Percentiles rank a stretch among this genome's conserved stretches.
Conservation (phyloP, 2,888 invertebrate species). For the Cheilosia soror region DNA sequence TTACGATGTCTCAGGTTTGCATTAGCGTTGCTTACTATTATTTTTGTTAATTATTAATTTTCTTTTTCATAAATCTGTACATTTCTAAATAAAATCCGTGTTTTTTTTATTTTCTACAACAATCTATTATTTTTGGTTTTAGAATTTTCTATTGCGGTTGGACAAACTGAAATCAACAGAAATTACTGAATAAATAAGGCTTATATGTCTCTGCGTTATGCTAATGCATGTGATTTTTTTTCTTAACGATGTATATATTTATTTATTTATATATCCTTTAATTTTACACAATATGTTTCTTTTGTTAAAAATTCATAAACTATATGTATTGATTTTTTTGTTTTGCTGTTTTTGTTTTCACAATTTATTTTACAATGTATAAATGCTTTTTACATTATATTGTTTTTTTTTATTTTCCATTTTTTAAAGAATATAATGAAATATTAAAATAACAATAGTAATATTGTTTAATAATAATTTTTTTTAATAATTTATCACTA, state of each 20-base stretch:
- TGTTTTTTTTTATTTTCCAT: constrained; percentile 41
- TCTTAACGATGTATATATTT: constrained; percentile 49
- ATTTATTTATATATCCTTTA: constrained; percentile 31
- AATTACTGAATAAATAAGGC: constrained; percentile 58
- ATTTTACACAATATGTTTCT: constrained; percentile 35
- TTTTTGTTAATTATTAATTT: constrained; percentile 33
- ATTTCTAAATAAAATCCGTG: constrained; percentile 50
- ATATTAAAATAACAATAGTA: constrained; percentile 44
- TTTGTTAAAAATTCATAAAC: constrained; percentile 72
- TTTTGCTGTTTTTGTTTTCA: constrained; percentile 36
- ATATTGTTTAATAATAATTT: constrained; percentile 25
- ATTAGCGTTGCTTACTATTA: constrained; percentile 41
- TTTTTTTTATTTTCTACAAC: constrained; percentile 51
- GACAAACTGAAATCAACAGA: constrained; percentile 35
- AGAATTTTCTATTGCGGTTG: constrained; percentile 54
- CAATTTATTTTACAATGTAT: constrained; percentile 68
- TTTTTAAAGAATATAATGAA: constrained; percentile 35
- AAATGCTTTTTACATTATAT: constrained; percentile 72
- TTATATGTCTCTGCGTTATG: constrained; percentile 63
- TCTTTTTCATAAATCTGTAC: constrained; percentile 53
- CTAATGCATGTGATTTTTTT: constrained; percentile 67
- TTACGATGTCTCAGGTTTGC: constrained; percentile 66
- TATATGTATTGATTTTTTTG: constrained; percentile 61
- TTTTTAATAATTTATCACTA: constrained; percentile 61
- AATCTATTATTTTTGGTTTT: constrained; percentile 35